phyloP scores from a whole-genome alignment of 2,797 vertebrate species.

The Periophthalmus magnuspinnatus region DNA sequence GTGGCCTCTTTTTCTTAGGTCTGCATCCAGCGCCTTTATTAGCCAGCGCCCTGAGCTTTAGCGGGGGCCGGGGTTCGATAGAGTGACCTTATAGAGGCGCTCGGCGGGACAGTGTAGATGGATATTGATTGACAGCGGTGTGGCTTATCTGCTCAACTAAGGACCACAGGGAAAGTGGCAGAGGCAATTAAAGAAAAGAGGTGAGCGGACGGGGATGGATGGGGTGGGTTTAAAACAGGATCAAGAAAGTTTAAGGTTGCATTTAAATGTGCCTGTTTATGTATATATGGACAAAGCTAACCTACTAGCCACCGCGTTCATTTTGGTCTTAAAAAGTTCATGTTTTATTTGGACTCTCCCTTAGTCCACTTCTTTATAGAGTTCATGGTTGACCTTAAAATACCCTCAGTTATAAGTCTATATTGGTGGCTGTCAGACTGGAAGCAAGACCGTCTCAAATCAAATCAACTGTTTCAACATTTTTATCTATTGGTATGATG shows the following conservation, averaged over 20 bases:
- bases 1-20: conserved; percentile 11
- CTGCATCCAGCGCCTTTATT: conserved; percentile 38
- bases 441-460: no score
- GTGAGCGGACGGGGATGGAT: conserved; percentile 20
- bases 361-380: no score
- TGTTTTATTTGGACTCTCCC: no score
- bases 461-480: no score
- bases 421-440: no score
- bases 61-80: conserved; percentile 66
- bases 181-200: conserved; percentile 69
- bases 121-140: conserved; percentile 70
- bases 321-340: no score
- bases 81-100: conserved; percentile 71
- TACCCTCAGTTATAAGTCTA: no score
- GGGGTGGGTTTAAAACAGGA: conserved; percentile 21
- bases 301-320: no score
- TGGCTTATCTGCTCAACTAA: conserved; percentile 59
- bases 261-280: conserved; percentile 2
- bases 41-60: conserved; percentile 35
- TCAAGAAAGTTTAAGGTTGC: conserved; percentile 14
- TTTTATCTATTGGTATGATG: no score
- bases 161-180: conserved; percentile 59
- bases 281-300: no score
- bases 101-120: conserved; percentile 58
- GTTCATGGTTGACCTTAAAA: no score